These are phyloP conservation scores for Phyllopteryx taeniolatus DNA, from an alignment of 2,113 vertebrate genomes.

Conservation along the genomic window DNA sequence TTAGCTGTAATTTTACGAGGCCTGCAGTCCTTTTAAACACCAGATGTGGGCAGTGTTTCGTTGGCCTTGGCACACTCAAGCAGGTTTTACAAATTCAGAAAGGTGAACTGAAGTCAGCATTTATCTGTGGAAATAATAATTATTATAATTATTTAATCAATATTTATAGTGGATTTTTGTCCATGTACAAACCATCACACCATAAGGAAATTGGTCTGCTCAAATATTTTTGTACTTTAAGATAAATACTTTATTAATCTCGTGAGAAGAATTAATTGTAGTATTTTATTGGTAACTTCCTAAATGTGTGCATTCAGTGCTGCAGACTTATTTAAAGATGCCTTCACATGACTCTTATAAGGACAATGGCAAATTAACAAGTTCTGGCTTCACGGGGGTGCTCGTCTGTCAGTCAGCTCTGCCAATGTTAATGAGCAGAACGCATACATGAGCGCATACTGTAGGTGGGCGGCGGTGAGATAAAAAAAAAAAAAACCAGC, in stretches of 20 bases:
- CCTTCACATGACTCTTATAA: neutral
- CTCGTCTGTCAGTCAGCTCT: conserved; percentile 24
- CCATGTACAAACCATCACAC: neutral
- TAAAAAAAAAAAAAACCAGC: conserved; percentile 21
- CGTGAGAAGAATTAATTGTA: no score
- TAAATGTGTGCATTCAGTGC: neutral
- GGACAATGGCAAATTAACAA: neutral
- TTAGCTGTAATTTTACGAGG: neutral
- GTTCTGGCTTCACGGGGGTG: neutral
- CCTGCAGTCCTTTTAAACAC: conserved; percentile 28
- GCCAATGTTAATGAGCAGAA: conserved; percentile 46
- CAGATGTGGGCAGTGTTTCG: conserved; percentile 24
- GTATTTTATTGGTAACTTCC: no score
- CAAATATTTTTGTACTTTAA: neutral
- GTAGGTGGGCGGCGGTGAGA: conserved; percentile 59
- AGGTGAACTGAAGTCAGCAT: neutral
- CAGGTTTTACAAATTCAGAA: neutral
- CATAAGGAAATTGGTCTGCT: neutral
- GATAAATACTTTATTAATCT: neutral
- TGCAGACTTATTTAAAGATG: neutral
- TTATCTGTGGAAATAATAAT: neutral
- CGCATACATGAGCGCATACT: conserved; percentile 50
- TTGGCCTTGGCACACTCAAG: neutral
- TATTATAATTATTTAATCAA: neutral
- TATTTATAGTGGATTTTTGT: neutral